phyloP scores from a whole-genome alignment of 2,113 vertebrate species.

The Platysteira castanea region DNA sequence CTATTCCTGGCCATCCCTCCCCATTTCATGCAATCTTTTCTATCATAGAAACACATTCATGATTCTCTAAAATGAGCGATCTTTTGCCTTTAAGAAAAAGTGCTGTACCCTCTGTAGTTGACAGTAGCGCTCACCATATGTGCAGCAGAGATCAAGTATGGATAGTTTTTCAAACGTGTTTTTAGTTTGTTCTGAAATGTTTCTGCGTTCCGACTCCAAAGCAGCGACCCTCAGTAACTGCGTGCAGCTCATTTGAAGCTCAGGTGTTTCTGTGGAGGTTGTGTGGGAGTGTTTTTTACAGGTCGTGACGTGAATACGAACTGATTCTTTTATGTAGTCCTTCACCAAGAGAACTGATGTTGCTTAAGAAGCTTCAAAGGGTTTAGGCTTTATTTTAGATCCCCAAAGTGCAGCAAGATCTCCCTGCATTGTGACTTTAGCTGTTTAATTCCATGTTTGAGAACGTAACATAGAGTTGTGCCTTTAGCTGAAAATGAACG shows the following conservation, averaged over 20 bases:
- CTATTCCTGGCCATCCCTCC: neutral
- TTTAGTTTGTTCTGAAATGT: conserved; percentile 49
- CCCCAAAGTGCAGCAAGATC: conserved; percentile 30
- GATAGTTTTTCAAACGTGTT: conserved; percentile 45
- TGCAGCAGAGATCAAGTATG: conserved; percentile 5
- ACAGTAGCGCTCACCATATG: conserved; percentile 21
- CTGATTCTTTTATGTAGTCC: conserved; percentile 34
- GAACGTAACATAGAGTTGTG: conserved; percentile 51
- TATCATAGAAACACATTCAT: neutral
- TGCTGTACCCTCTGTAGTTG: neutral
- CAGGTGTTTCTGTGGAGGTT: conserved; percentile 36
- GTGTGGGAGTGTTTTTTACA: conserved; percentile 7
- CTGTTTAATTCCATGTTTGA: conserved; percentile 37
- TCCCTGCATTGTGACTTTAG: conserved; percentile 18
- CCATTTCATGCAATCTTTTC: neutral
- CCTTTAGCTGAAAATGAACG: conserved; percentile 62
- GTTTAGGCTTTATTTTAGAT: conserved; percentile 40
- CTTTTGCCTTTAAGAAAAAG: conserved; percentile 2
- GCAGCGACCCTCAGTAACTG: neutral
- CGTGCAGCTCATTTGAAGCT: conserved; percentile 25
- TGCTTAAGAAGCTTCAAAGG: conserved; percentile 24
- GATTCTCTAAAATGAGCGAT: neutral
- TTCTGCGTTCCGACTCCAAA: neutral
- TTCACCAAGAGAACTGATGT: neutral
- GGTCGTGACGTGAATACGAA: neutral